Evolutionary conservation across 2,888 invertebrate genomes (phyloP).

Genomic region (Baccha elongata): DNA sequence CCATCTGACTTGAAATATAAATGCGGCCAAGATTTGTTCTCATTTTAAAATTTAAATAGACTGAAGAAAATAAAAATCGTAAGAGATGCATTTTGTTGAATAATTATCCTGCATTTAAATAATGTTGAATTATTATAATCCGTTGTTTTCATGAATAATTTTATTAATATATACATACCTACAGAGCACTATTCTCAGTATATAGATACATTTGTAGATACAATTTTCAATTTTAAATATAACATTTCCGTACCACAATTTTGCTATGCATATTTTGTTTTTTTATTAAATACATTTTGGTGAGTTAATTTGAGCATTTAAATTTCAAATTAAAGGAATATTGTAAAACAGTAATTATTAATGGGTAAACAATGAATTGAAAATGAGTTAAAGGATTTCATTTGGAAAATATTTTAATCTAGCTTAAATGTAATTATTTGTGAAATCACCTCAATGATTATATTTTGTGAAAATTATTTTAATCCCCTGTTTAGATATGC

Average conservation of each 20-base stretch:
- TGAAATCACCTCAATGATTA: not conserved
- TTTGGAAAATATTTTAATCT: constrained; percentile 19
- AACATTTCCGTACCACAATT: not conserved
- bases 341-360: constrained; percentile 3
- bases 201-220: not conserved
- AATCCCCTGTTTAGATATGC: constrained; percentile 14
- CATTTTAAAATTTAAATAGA: constrained; percentile 16
- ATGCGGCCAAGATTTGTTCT: constrained; percentile 8
- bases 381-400: constrained; percentile 8
- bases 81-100: not conserved
- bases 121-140: constrained; percentile 20
- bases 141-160: constrained; percentile 14
- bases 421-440: constrained; percentile 16
- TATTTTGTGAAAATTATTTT: not conserved
- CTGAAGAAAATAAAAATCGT: not conserved
- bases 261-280: not conserved
- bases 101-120: constrained; percentile 9
- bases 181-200: too few species aligned
- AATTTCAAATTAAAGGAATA: not conserved
- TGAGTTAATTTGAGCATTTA: not conserved
- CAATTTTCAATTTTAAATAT: not conserved
- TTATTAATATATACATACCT: not conserved
- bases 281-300: constrained; percentile 15
- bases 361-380: constrained; percentile 21
- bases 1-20: not conserved